These are phyloP conservation scores for Empis stercorea DNA, from an alignment of 2,888 invertebrate genomes.

Conservation along the genomic window DNA sequence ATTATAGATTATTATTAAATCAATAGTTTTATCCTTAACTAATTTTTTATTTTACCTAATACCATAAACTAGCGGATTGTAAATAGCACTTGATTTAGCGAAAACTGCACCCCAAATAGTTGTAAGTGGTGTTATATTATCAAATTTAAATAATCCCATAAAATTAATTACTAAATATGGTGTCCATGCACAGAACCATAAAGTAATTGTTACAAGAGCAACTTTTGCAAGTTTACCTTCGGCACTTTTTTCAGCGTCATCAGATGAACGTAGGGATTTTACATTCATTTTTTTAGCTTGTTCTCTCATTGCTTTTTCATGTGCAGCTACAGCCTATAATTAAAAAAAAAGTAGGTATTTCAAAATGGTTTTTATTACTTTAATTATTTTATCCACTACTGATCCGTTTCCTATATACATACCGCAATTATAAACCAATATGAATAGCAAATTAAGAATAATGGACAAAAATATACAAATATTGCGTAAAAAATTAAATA, in stretches of 20 bases:
- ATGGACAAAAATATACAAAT: conserved; percentile 64
- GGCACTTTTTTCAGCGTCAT: conserved; percentile 64
- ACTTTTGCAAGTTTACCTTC: conserved; percentile 83
- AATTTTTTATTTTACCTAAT: conserved; percentile 47
- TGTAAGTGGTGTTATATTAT: conserved; percentile 61
- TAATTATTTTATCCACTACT: too few relatives aligned
- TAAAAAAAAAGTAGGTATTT: too few relatives aligned
- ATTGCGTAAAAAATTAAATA: conserved; percentile 69
- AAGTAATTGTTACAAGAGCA: conserved; percentile 75
- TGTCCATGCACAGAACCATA: conserved; percentile 91
- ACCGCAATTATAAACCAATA: conserved; percentile 80
- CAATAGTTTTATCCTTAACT: too few relatives aligned
- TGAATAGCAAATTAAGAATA: conserved; percentile 69
- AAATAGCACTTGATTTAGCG: conserved; percentile 46
- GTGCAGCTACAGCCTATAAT: conserved; percentile 69
- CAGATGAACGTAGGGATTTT: conserved; percentile 68
- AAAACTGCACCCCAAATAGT: conserved; percentile 59
- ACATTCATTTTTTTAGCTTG: conserved; percentile 93
- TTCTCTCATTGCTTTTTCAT: conserved; percentile 76
- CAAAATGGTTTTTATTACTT: background rate
- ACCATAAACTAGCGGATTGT: conserved; percentile 47
- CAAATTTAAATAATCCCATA: conserved; percentile 62
- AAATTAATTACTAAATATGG: conserved; percentile 76
- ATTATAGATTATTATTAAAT: too few relatives aligned
- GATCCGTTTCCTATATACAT: too few relatives aligned